phyloP scores from a whole-genome alignment of 2,113 vertebrate genomes.

The Genyomyrus donnyi region DNA sequence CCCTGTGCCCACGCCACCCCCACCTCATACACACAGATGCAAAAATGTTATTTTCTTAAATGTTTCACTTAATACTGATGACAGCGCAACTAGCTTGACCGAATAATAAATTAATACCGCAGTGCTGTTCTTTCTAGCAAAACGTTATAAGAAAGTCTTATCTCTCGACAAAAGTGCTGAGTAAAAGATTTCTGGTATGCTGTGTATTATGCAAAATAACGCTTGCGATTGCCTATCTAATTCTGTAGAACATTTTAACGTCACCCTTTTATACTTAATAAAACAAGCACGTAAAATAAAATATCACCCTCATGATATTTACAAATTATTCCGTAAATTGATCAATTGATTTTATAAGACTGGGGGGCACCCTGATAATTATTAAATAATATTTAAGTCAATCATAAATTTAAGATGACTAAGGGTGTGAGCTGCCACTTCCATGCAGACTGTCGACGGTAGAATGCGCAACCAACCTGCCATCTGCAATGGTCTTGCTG shows the following conservation, averaged over 20 bases:
- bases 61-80: not conserved
- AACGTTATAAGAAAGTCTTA: not conserved
- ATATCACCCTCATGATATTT: not conserved
- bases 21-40: not conserved
- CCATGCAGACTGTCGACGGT: not conserved
- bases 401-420: not conserved
- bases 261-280: not conserved
- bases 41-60: not conserved
- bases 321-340: not conserved
- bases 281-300: not conserved
- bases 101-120: not conserved
- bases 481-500: conserved; percentile 89
- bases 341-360: not conserved
- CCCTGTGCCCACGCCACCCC: not conserved
- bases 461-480: conserved; percentile 70
- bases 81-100: not conserved
- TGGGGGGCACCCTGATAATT: not conserved
- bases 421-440: not conserved
- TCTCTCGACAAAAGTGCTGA: not conserved
- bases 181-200: not conserved
- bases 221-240: not conserved
- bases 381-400: not conserved
- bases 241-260: not conserved
- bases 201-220: not conserved
- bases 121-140: not conserved